Conservation (phyloP, 1,140 invertebrate genomes). For the Spodoptera litura region DNA sequence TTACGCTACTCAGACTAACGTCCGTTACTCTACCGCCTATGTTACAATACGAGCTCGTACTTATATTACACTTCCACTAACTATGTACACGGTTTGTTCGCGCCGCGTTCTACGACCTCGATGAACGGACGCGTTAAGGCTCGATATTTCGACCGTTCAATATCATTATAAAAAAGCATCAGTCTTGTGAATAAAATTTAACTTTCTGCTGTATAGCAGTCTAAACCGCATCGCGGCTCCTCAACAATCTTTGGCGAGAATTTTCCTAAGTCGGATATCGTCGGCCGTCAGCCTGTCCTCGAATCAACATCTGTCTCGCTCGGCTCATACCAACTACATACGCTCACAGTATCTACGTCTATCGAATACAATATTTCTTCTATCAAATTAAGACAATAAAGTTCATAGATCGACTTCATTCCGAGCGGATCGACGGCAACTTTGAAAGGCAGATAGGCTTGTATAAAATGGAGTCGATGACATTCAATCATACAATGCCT, state of each 20-base stretch:
- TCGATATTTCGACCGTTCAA: constrained; percentile 61
- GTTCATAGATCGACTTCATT: constrained; percentile 7
- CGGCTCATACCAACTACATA: constrained; percentile 44
- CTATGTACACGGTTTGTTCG: constrained; percentile 76
- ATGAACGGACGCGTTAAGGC: constrained; percentile 51
- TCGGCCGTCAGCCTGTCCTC: constrained; percentile 47
- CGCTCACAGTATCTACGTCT: background rate
- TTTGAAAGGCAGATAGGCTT: background rate
- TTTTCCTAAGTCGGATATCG: constrained; percentile 51
- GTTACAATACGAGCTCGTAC: constrained; percentile 52
- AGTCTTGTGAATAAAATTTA: constrained; percentile 80
- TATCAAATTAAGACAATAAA: background rate
- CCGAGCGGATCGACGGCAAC: background rate
- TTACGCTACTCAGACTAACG: constrained; percentile 76
- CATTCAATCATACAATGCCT: constrained; percentile 24
- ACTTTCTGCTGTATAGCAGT: constrained; percentile 58
- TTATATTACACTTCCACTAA: constrained; percentile 72
- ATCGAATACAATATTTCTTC: constrained; percentile 1
- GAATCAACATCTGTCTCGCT: constrained; percentile 74
- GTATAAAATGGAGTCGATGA: constrained; percentile 17
- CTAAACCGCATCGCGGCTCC: constrained; percentile 45
- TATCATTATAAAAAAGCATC: constrained; percentile 81
- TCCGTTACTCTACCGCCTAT: constrained; percentile 62
- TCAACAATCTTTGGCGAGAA: constrained; percentile 58
- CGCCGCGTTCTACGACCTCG: constrained; percentile 45